A percentile compares a stretch with the other conserved stretches of the same genome.
Evolutionary conservation across 2,888 invertebrate species (phyloP).

Genomic region (Sinelater perroti): DNA sequence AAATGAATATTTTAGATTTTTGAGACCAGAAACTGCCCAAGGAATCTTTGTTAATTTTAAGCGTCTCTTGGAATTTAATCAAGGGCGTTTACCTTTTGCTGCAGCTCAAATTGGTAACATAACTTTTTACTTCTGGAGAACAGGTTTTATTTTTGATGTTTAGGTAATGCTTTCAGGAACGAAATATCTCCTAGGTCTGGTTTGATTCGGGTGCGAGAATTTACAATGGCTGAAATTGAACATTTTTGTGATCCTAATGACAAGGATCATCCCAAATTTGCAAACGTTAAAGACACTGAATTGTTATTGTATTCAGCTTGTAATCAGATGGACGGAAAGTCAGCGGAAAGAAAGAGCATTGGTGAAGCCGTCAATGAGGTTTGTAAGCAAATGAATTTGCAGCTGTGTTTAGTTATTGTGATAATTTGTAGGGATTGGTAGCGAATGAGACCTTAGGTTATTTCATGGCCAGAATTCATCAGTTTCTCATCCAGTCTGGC

Average conservation of each 20-base stretch:
- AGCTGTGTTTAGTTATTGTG: neutral
- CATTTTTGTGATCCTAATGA: constrained; percentile 95
- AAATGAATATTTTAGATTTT: constrained; percentile 71
- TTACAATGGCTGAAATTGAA: constrained; percentile 99
- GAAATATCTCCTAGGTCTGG: constrained; percentile 99
- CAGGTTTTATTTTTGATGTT: constrained; percentile 15
- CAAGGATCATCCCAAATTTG: constrained; percentile 92
- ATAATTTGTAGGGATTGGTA: constrained; percentile 72
- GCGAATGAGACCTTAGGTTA: constrained; percentile 98
- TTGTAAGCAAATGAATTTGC: neutral
- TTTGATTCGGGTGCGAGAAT: constrained; percentile 93
- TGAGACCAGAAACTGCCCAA: constrained; percentile 98
- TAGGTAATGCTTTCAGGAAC: constrained; percentile 93
- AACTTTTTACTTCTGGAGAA: too few relatives aligned
- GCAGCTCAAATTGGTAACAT: constrained; percentile 95
- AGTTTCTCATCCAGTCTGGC: constrained; percentile 88
- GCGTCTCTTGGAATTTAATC: constrained; percentile 95
- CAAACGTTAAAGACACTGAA: constrained; percentile 74
- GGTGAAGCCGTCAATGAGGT: constrained; percentile 86
- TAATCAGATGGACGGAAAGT: constrained; percentile 96
- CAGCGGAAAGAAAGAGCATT: constrained; percentile 79
- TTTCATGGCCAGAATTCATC: constrained; percentile 94
- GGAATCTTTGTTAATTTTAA: constrained; percentile 99
- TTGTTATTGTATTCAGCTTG: constrained; percentile 93
- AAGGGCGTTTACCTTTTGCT: constrained; percentile 95